A percentile compares a stretch with the other conserved stretches of the same genome.
phyloP scores from a whole-genome alignment of 2,797 vertebrate genomes.

The Cynodonichthys magdalenae region DNA sequence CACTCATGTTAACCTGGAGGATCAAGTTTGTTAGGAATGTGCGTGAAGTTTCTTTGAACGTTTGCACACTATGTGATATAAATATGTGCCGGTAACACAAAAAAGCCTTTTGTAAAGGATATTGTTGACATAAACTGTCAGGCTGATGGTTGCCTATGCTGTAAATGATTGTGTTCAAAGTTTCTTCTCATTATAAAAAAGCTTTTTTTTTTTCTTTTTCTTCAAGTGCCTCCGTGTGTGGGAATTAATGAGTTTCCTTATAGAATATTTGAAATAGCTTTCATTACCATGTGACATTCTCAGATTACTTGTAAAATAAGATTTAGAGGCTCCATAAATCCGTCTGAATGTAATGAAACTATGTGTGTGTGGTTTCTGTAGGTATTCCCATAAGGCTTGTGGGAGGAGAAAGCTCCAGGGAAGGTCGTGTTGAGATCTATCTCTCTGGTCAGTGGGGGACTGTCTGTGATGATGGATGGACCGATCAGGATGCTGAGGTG shows the following conservation, averaged over 20 bases:
- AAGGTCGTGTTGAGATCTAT: constrained; percentile 95
- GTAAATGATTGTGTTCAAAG: not conserved
- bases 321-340: not conserved
- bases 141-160: too few species aligned
- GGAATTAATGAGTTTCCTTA: not conserved
- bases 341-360: not conserved
- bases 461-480: constrained; percentile 97
- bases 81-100: constrained; percentile 11
- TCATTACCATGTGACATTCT: not conserved
- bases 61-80: constrained; percentile 8
- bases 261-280: not conserved
- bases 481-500: constrained; percentile 91
- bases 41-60: constrained; percentile 10
- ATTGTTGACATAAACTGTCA: not conserved
- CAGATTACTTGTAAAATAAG: not conserved
- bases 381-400: constrained; percentile 91
- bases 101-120: constrained; percentile 2
- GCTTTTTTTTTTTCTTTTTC: not conserved
- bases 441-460: constrained; percentile 94
- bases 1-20: constrained; percentile 16
- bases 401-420: constrained; percentile 92
- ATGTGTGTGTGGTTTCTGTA: constrained; percentile 60
- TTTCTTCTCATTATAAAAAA: not conserved
- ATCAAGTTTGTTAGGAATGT: constrained; percentile 37
- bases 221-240: not conserved